A percentile compares a stretch with the other conserved stretches of the same genome.
Conservation (phyloP, 2,888 invertebrate species). For the Caenorhabditis doughertyi region DNA sequence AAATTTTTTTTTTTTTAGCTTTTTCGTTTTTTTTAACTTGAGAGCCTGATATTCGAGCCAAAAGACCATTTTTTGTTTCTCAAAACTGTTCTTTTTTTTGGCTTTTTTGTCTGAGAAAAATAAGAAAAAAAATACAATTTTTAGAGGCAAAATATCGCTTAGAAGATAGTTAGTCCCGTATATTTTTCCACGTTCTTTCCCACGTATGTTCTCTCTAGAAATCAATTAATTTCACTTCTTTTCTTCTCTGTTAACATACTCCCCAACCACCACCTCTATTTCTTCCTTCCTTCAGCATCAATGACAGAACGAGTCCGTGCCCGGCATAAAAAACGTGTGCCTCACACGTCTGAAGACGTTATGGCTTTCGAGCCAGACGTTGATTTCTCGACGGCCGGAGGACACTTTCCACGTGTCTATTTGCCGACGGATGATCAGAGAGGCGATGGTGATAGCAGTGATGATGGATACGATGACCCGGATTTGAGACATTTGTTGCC, state of each 20-base stretch:
- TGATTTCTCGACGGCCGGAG: constrained; percentile 73
- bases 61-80: too few relatives aligned
- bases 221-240: constrained; percentile 9
- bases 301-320: constrained; percentile 69
- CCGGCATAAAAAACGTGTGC: constrained; percentile 65
- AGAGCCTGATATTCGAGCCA: too few relatives aligned
- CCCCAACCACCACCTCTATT: neutral
- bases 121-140: too few relatives aligned
- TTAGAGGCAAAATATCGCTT: too few relatives aligned
- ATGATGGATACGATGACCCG: constrained; percentile 34
- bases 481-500: constrained; percentile 45
- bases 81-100: too few relatives aligned
- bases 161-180: too few relatives aligned
- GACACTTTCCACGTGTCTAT: constrained; percentile 69
- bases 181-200: too few relatives aligned
- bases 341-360: constrained; percentile 78
- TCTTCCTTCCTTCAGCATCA: constrained; percentile 62
- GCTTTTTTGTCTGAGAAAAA: too few relatives aligned
- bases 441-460: constrained; percentile 61
- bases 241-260: neutral
- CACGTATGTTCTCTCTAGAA: too few relatives aligned
- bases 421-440: constrained; percentile 41
- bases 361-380: constrained; percentile 80
- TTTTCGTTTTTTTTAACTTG: too few relatives aligned
- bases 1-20: too few relatives aligned